Conservation (phyloP, 1,140 invertebrate genomes). For the Drosophila tani region DNA sequence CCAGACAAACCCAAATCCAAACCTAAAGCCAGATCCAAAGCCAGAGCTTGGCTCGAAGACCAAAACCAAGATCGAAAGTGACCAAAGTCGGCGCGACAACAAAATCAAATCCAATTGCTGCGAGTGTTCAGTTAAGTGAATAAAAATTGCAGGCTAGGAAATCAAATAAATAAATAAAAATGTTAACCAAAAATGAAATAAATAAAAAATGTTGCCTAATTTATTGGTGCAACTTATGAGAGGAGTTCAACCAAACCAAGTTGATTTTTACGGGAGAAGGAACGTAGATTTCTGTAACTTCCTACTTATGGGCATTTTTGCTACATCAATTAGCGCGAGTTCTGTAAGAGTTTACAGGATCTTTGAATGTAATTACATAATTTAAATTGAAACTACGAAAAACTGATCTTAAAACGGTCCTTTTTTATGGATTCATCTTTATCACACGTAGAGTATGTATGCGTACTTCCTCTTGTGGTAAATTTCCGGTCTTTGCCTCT, state of each 20-base stretch:
- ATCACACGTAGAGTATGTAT: not conserved
- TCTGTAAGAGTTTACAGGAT: not conserved
- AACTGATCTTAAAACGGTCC: not conserved
- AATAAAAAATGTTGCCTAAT: constrained; percentile 33
- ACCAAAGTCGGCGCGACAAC: constrained; percentile 65
- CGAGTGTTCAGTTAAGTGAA: constrained; percentile 26
- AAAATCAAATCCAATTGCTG: constrained; percentile 52
- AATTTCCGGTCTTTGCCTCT: constrained; percentile 26
- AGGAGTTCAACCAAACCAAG: not conserved
- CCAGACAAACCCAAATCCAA: constrained; percentile 43
- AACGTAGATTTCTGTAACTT: too few relatives aligned
- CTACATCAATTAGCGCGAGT: not conserved
- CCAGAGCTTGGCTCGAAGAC: constrained; percentile 10
- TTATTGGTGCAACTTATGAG: constrained; percentile 17
- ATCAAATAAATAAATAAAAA: constrained; percentile 43
- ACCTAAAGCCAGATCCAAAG: constrained; percentile 23
- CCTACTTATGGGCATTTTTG: not conserved
- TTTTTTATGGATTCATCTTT: constrained; percentile 34
- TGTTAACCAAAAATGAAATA: constrained; percentile 12
- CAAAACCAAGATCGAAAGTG: constrained; percentile 68
- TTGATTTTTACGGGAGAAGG: not conserved
- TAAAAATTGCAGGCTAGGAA: constrained; percentile 25
- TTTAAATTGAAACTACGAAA: not conserved
- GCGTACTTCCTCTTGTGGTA: constrained; percentile 5
- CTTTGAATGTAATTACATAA: not conserved